Base-by-base conservation (phyloP, 2,797 vertebrate genomes). In the Remorina albescens region DNA sequence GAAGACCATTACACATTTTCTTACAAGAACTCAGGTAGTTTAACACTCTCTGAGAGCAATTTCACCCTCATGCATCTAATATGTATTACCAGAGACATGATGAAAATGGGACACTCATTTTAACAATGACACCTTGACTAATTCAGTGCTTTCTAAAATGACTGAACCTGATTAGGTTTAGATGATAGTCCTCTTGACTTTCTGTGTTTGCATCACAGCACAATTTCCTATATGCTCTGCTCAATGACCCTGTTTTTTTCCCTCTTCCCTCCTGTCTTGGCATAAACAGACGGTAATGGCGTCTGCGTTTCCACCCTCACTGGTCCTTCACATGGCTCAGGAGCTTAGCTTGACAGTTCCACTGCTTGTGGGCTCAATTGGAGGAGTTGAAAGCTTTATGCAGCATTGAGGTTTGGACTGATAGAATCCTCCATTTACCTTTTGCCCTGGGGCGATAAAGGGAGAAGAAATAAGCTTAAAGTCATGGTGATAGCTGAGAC, bases 251-350 rank as follows among this genome's bases (percentile, higher is more conserved):
- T 85, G 60, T 79, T 83, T 86, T 59, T 1, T 21, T 58, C 68
- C 76, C 30, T 53, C 39, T 74, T 74, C 75, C 59, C 77, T 87
- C 63, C 60, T 88, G 80, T 81, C 72, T 84, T 78, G 85, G 76
- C 80, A 89, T 91, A 92, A 91, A 91, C 86, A 92, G 86, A 91
- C 86, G 86, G 83, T 91, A 89, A 92, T 91, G 90, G 90, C 76
- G 63, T 82, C 79, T 87, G 82, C 71, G 26, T 89, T 88, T 90
- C 89, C 86, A 85, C 87, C 83, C 79, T 93, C 86, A 88, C 83
- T 88, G 88, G 85, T 88, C 86, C 86, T 90, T 92, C 82, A 84
- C 85, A 88, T 88, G 86, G 90, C 84, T 91, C 89, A 90, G 83
- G 86, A 89, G 89, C 81, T 86, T 82, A 84, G 88, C 82, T 83